Percentiles rank a stretch among this genome's conserved stretches.
Conservation (phyloP, 2,797 vertebrate species). For the Phataginus tricuspis region DNA sequence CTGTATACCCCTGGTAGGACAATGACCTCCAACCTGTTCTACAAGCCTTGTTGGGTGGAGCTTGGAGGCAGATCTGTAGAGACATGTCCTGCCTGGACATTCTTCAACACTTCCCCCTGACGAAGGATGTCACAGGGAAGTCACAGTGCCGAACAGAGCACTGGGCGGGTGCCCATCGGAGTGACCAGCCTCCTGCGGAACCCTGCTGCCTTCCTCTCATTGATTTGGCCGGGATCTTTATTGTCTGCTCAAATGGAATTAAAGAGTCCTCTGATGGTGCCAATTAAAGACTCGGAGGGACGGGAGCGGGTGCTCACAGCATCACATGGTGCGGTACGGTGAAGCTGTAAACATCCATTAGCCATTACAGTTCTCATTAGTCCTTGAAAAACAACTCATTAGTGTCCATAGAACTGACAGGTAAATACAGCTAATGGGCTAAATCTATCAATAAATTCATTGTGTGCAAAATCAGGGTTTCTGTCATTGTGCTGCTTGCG, state of each 20-base stretch:
- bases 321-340: slow-evolving; percentile 84
- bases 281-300: slow-evolving; percentile 88
- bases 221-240: slow-evolving; percentile 82
- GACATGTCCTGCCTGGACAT: background rate
- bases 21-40: background rate
- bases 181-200: slow-evolving; percentile 64
- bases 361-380: slow-evolving; percentile 94
- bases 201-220: slow-evolving; percentile 60
- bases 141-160: background rate
- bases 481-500: slow-evolving; percentile 85
- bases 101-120: background rate
- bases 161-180: slow-evolving; percentile 19
- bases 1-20: background rate
- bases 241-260: slow-evolving; percentile 84
- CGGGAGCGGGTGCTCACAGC: slow-evolving; percentile 83
- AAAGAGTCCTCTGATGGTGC: slow-evolving; percentile 83
- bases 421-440: slow-evolving; percentile 95
- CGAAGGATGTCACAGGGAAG: background rate
- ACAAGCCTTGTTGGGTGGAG: background rate
- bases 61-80: background rate
- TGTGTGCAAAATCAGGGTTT: slow-evolving; percentile 90
- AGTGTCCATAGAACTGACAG: slow-evolving; percentile 93
- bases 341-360: slow-evolving; percentile 95
- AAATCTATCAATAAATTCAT: slow-evolving; percentile 94
- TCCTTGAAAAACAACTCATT: slow-evolving; percentile 96